Evolutionary conservation across 2,113 vertebrate genomes (phyloP).

Genomic region (Myodes glareolus): DNA sequence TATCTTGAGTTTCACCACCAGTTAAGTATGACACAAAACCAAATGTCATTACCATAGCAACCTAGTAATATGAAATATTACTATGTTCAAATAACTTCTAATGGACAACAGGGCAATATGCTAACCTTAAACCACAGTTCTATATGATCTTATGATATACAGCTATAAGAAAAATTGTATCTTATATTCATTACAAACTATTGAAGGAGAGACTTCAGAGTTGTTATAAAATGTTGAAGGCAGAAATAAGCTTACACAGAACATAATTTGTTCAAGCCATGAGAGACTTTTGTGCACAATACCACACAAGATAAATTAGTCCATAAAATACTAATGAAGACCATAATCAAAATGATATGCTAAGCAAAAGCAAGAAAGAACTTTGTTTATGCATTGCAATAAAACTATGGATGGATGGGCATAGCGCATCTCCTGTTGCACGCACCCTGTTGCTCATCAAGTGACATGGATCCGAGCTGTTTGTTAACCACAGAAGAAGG

Average conservation of each 20-base stretch:
- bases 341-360: conserved; percentile 76
- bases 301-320: conserved; percentile 71
- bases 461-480: conserved; percentile 99
- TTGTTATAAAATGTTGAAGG: neutral
- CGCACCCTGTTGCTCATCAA: conserved; percentile 98
- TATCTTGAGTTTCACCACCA: neutral
- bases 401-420: conserved; percentile 84
- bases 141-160: conserved; percentile 6
- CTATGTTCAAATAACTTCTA: neutral
- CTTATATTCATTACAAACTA: neutral
- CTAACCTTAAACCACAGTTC: conserved; percentile 26
- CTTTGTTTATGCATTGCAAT: conserved; percentile 76
- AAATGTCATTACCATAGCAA: neutral
- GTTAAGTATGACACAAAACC: neutral
- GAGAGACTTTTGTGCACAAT: conserved; percentile 4
- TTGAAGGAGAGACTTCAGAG: neutral
- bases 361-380: conserved; percentile 74
- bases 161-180: neutral
- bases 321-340: conserved; percentile 73
- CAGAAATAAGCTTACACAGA: conserved; percentile 16
- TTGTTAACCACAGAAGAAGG: conserved; percentile 98
- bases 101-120: neutral
- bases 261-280: conserved; percentile 30
- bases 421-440: conserved; percentile 86
- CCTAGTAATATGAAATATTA: neutral